Percentiles rank a stretch among this genome's conserved stretches.
Evolutionary conservation across 1,140 invertebrate genomes (phyloP).

Genomic region (Zaprionus camerounensis): DNA sequence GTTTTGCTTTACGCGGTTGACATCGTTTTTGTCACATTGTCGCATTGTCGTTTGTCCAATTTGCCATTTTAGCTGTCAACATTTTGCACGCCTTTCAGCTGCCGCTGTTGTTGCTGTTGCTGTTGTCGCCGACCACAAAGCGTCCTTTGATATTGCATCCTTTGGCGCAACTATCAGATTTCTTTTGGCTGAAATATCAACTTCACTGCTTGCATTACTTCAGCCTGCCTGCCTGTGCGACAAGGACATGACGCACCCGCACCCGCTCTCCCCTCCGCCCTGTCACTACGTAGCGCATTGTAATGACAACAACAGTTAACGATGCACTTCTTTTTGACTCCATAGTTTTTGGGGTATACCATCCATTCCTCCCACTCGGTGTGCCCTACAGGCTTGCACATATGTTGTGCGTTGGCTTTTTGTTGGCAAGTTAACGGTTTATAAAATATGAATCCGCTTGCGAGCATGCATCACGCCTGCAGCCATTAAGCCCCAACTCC

Average conservation of each 20-base stretch:
- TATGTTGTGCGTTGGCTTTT: slow-evolving; percentile 55
- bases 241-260: slow-evolving; percentile 47
- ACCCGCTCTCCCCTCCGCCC: slow-evolving; percentile 27
- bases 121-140: slow-evolving; percentile 68
- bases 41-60: slow-evolving; percentile 61
- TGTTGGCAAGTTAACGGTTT: slow-evolving; percentile 57
- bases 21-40: slow-evolving; percentile 32
- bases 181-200: slow-evolving; percentile 60
- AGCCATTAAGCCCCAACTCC: slow-evolving; percentile 65
- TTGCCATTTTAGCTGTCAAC: slow-evolving; percentile 74
- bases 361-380: background rate
- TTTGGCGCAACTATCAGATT: slow-evolving; percentile 77
- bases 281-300: slow-evolving; percentile 26
- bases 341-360: background rate
- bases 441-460: slow-evolving; percentile 84
- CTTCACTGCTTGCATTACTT: slow-evolving; percentile 39
- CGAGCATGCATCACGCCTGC: slow-evolving; percentile 63
- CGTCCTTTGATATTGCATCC: slow-evolving; percentile 79
- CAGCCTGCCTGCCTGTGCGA: slow-evolving; percentile 19
- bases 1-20: slow-evolving; percentile 61
- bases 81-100: slow-evolving; percentile 50
- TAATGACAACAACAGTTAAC: slow-evolving; percentile 68
- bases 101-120: slow-evolving; percentile 1
- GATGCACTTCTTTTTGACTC: slow-evolving; percentile 47
- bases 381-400: slow-evolving; percentile 22